Base-by-base conservation (phyloP, 2,888 invertebrate genomes). In the Heliconius sara region DNA sequence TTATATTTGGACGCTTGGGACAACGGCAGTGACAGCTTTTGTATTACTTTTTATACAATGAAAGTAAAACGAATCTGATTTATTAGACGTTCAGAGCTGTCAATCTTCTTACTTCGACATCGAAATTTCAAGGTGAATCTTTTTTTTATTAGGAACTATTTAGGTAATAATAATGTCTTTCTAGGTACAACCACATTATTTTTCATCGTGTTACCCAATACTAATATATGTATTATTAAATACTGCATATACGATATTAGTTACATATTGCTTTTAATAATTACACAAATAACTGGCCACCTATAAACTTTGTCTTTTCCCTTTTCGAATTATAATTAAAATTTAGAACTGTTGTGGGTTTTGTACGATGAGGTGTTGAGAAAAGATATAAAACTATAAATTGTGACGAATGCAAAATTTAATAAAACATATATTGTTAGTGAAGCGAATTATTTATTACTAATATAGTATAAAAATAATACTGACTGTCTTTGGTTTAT, bases 21-120 rank as follows among this genome's bases (percentile, higher is more conserved):
- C 43, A 70, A 47, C 22, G 39, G 43, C 25, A 16, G 25, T 19
- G 43, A 70, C 70, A 25, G 43, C 43, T 70, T 70, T 70, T 70
- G 43, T 70, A 70, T 70, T 47, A 3, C 70, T 70, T 70, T 70
- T 70, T 70, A 19, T 70, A 70, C 70, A 25, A 47, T 25, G 70
- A 70, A 70, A 70, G 70, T 70, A 70, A 70, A 70, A 47, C 70
- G 70, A 70, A 70, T 70, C 47, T 70, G 70, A 47, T 70, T 70
- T 70, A 70, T 70, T 70, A 70, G 70, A 47, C 25, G 25, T 47
- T 47, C 70, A 47, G 47, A 70, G 70, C 43, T 25, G 43, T 70
- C 65, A 16, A 9, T 60, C 60, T 60, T 60, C 60, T 70, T 47
- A 47, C 43, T 70, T 47, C 25, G 16, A 25, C 16, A 47, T 43